Evolutionary conservation across 2,888 invertebrate species (phyloP).

Genomic region (Rhagophthalmus giganteus): DNA sequence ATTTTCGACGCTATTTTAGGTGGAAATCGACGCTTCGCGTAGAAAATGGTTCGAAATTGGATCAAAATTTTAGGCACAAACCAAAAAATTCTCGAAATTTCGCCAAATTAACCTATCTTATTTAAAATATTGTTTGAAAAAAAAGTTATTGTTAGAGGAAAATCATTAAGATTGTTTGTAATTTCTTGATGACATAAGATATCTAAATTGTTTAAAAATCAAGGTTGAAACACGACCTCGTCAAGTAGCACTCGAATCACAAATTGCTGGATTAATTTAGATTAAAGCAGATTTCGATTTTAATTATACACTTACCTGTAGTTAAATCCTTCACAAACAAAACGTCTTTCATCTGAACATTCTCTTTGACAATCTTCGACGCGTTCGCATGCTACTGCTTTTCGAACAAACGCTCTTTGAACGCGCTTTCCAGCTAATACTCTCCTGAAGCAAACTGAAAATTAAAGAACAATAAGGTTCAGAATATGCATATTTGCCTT

Average conservation of each 20-base stretch:
- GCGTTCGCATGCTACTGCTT: slow-evolving; percentile 70
- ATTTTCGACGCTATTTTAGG: no score
- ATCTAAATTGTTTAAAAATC: slow-evolving; percentile 4
- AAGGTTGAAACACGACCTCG: not conserved
- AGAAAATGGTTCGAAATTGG: no score
- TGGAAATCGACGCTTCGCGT: no score
- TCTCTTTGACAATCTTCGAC: slow-evolving; percentile 76
- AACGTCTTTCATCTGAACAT: slow-evolving; percentile 73
- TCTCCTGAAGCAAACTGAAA: slow-evolving; percentile 76
- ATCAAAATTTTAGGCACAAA: no score
- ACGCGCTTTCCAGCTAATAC: slow-evolving; percentile 75
- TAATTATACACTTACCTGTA: slow-evolving; percentile 66
- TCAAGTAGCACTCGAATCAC: not conserved
- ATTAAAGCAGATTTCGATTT: not conserved
- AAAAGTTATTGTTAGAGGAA: no score
- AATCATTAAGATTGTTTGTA: slow-evolving; percentile 1
- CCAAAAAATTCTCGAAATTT: no score
- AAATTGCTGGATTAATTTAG: slow-evolving; percentile 1
- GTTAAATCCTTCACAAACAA: slow-evolving; percentile 82
- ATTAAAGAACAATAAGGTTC: no score
- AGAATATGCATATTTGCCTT: no score
- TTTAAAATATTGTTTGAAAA: no score
- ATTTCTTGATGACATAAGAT: not conserved
- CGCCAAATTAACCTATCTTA: no score
- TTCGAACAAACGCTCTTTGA: slow-evolving; percentile 68